Percentiles rank a stretch among this genome's conserved stretches.
Evolutionary conservation across 2,888 invertebrate species (phyloP).

Genomic region (Aethes cnicana): DNA sequence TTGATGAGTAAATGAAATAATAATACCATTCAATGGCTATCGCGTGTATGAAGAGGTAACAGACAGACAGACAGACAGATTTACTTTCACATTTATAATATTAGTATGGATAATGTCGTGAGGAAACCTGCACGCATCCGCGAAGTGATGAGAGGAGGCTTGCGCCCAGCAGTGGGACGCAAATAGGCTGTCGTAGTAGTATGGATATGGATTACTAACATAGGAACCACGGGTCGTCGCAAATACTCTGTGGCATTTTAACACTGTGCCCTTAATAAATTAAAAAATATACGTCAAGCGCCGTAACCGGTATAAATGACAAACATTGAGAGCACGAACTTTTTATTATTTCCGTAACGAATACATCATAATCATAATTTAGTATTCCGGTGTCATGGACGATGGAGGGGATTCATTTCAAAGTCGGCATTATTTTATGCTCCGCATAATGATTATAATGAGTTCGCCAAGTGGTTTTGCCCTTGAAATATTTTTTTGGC

Average conservation of each 20-base stretch:
- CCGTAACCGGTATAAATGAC: constrained; percentile 50
- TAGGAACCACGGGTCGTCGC: background rate
- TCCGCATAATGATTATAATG: background rate
- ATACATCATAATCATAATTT: constrained; percentile 30
- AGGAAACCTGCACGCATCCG: too few species aligned
- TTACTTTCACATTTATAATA: too few species aligned
- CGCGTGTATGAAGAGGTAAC: too few species aligned
- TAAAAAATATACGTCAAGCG: constrained; percentile 48
- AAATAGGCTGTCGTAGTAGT: background rate
- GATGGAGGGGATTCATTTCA: constrained; percentile 9
- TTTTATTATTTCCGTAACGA: constrained; percentile 59
- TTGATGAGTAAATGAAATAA: too few species aligned
- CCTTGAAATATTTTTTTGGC: too few species aligned
- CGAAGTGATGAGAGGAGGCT: too few species aligned
- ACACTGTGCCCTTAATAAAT: constrained; percentile 56
- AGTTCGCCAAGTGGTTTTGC: too few species aligned
- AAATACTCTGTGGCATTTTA: constrained; percentile 33
- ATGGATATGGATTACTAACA: background rate
- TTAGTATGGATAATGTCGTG: too few species aligned
- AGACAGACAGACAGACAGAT: too few species aligned
- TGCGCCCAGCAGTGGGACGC: too few species aligned
- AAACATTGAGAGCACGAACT: constrained; percentile 51
- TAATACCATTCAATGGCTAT: too few species aligned
- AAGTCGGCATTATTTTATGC: background rate
- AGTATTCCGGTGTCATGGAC: constrained; percentile 18